Base-by-base conservation (phyloP, 2,888 invertebrate genomes). In the Argyresthia goedartella region DNA sequence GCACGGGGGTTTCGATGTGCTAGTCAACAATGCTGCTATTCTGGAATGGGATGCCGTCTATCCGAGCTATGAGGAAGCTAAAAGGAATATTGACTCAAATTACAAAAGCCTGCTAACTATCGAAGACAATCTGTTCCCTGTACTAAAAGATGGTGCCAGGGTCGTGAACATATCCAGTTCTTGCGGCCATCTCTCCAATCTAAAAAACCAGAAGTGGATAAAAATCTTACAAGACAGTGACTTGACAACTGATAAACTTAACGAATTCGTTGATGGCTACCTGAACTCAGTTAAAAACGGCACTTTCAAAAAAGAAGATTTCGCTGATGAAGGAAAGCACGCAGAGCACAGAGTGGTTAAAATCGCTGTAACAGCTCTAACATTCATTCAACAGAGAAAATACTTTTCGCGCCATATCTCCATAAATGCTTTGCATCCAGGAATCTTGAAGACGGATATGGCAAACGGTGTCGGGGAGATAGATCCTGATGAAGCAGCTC, bases 1-100 rank as follows among this genome's bases (percentile, higher is more conserved):
- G 54, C 88, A 94, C 63, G 91, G 90, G 8, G 91, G 92, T 0
- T 67, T 94, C 3, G 93, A 95, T 71, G 76, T 93, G 14, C 76
- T 94, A 13, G 89, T 94, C 1, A 94, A 94, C 70, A 95, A 95
- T 73, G 94, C 94, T 25, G 93, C 89, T 57, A 66, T 81, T 45
- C 62, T 85, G 50, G 82, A 84, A 57, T 75, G 70, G 71, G 60
- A 73, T 7, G 59, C 78, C 60, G 57, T 78, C 7, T 85, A 82
- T 54, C 84, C 85, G 1, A 69, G 60, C n/a, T 85, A 81, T 55
- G 84, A 82, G 62, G 69, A 65, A 0, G 84, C 85, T 13, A 79
- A 82, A 62, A 63, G 69, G 44, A 81, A 79, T 53, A 74, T 85
- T 42, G 76, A 81, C 16, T 62, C 66, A 4, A 85, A 85, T 59